phyloP scores from a whole-genome alignment of 2,113 vertebrate genomes.

The Phalacrocorax pelagicus region DNA sequence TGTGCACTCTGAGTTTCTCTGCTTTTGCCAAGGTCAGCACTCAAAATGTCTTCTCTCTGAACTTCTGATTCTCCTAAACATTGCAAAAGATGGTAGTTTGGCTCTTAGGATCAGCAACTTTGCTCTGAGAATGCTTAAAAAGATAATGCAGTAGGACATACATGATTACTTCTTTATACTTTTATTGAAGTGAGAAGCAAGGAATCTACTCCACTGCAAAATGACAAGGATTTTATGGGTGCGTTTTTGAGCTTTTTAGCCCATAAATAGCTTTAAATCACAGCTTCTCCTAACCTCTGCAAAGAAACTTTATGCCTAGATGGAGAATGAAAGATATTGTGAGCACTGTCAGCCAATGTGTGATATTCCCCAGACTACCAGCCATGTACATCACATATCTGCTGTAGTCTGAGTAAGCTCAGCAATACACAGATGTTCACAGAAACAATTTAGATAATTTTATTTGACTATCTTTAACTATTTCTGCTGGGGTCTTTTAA shows the following conservation, averaged over 20 bases:
- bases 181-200: constrained; percentile 2
- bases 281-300: constrained; percentile 17
- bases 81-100: constrained; percentile 13
- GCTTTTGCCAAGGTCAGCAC: constrained; percentile 35
- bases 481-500: constrained; percentile 33
- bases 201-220: constrained; percentile 15
- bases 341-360: background rate
- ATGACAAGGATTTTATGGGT: background rate
- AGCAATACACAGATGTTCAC: background rate
- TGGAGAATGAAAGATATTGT: background rate
- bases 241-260: background rate
- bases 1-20: background rate
- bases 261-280: constrained; percentile 31
- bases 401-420: constrained; percentile 40
- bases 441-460: constrained; percentile 27
- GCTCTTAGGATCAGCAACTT: constrained; percentile 5
- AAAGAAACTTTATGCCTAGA: constrained; percentile 6
- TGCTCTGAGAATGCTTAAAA: constrained; percentile 9
- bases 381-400: background rate
- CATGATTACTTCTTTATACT: background rate
- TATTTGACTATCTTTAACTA: constrained; percentile 42
- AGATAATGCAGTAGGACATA: background rate
- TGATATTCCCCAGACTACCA: background rate
- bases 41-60: constrained; percentile 29
- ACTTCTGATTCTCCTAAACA: constrained; percentile 13